A percentile compares a stretch with the other conserved stretches of the same genome.
phyloP scores from a whole-genome alignment of 2,797 vertebrate genomes.

The Gymnothorax reevesii region DNA sequence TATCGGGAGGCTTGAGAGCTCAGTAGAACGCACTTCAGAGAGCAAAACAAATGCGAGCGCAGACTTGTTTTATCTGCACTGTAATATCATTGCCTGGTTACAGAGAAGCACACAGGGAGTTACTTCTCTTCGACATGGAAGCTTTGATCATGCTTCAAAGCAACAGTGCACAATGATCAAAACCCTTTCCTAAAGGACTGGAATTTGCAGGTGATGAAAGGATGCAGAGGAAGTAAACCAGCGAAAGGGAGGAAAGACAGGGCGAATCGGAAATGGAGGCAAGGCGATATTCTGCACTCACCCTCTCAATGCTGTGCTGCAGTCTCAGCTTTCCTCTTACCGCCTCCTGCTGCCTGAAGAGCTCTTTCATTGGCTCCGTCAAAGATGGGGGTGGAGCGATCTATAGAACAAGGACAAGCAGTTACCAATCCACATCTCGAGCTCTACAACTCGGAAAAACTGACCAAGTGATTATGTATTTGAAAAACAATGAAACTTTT shows the following conservation, averaged over 20 bases:
- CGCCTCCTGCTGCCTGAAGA: constrained; percentile 95
- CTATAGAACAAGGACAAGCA: constrained; percentile 64
- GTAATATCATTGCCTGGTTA: neutral
- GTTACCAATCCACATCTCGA: neutral
- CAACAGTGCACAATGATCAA: neutral
- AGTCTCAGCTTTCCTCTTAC: constrained; percentile 95
- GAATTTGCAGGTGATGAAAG: constrained; percentile 8
- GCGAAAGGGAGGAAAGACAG: neutral
- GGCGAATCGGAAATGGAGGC: neutral
- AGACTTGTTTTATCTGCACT: constrained; percentile 39
- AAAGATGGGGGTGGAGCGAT: constrained; percentile 96
- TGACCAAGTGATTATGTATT: neutral
- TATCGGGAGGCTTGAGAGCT: constrained; percentile 26
- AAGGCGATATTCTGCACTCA: constrained; percentile 58
- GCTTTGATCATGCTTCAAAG: constrained; percentile 21
- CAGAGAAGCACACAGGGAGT: neutral
- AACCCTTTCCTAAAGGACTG: neutral
- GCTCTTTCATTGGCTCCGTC: constrained; percentile 94
- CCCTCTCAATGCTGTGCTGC: constrained; percentile 98
- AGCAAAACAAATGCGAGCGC: constrained; percentile 26
- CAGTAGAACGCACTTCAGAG: neutral
- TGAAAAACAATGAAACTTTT: neutral
- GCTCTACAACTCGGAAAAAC: neutral
- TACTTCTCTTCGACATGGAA: neutral
- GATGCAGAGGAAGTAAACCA: neutral